Conservation (phyloP, 1,140 invertebrate genomes). For the Acromyrmex echinatior region DNA sequence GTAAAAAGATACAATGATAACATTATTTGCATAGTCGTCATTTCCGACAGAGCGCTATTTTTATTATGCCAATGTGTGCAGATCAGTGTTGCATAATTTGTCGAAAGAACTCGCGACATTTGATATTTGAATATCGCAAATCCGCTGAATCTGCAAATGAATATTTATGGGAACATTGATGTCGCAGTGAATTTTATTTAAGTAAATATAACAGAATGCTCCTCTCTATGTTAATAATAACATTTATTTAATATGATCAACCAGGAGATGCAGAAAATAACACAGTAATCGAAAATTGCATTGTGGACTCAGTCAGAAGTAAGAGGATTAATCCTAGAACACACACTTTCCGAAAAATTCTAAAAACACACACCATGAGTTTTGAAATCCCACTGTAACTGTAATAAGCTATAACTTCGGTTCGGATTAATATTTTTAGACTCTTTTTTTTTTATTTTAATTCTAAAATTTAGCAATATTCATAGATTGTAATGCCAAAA, state of each 20-base stretch:
- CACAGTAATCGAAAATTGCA: neutral
- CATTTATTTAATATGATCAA: constrained; percentile 6
- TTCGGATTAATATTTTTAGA: no score
- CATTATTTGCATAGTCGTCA: neutral
- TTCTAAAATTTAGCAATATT: no score
- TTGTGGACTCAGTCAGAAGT: neutral
- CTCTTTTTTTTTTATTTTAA: no score
- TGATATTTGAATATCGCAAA: constrained; percentile 40
- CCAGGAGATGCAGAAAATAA: neutral
- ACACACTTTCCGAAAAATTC: no score
- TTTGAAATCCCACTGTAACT: no score
- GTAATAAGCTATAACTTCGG: no score
- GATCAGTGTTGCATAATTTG: constrained; percentile 55
- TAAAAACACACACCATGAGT: no score
- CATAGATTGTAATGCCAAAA: no score
- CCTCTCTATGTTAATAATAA: neutral
- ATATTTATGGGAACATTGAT: constrained; percentile 37
- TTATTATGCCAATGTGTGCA: constrained; percentile 33
- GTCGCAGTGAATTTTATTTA: constrained; percentile 11
- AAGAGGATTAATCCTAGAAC: no score
- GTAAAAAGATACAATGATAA: constrained; percentile 8
- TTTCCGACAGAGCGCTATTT: constrained; percentile 15
- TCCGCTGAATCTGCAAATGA: constrained; percentile 29
- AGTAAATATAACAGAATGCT: neutral
- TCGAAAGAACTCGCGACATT: constrained; percentile 37